Evolutionary conservation across 2,113 vertebrate genomes (phyloP).

Genomic region (Meriones unguiculatus): DNA sequence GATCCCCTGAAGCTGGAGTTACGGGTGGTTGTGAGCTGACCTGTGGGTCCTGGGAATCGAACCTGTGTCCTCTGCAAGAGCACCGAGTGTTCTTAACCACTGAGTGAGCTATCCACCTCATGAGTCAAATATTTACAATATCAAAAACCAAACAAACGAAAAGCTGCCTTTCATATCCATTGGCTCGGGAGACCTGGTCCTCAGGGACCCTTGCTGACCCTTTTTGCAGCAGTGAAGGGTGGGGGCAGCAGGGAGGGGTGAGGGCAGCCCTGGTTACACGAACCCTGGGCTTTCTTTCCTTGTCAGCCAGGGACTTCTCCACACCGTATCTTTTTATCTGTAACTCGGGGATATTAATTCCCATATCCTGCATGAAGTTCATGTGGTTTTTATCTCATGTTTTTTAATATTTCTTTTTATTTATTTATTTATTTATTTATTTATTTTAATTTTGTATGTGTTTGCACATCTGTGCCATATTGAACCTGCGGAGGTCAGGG

Average conservation of each 20-base stretch:
- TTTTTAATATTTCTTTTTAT: neutral
- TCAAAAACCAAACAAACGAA: neutral
- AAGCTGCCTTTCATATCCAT: neutral
- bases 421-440: neutral
- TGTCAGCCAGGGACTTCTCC: neutral
- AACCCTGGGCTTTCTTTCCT: neutral
- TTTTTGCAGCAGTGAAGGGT: neutral
- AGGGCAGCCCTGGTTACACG: too few species aligned
- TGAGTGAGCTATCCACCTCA: neutral
- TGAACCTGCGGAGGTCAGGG: neutral
- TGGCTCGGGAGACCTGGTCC: neutral
- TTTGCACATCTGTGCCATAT: neutral
- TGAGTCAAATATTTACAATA: neutral
- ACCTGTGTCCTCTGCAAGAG: neutral
- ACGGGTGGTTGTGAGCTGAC: neutral
- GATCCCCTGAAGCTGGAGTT: neutral
- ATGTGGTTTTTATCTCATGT: neutral
- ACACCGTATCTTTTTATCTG: neutral
- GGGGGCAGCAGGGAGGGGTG: neutral
- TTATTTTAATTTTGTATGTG: neutral
- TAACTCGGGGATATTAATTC: neutral
- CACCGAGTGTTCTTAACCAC: neutral
- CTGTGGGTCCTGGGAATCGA: neutral
- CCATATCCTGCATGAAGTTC: neutral
- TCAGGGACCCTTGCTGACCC: neutral